These are phyloP conservation scores for Frankliniella fusca DNA, from an alignment of 2,888 invertebrate species.

Conservation along the genomic window DNA sequence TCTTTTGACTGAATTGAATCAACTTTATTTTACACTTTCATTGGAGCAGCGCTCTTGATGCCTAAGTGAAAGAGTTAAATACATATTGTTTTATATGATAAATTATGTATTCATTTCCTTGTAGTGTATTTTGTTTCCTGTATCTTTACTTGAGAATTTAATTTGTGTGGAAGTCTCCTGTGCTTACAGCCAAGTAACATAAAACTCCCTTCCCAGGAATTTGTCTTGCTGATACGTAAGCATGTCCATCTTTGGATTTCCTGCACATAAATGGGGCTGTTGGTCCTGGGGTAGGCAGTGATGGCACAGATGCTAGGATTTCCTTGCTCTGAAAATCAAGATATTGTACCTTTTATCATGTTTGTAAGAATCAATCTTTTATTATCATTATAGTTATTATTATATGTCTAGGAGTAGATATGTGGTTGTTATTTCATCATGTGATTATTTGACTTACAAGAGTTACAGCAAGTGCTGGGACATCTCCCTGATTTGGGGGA, in stretches of 20 bases:
- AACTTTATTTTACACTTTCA: not conserved
- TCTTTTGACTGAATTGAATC: constrained; percentile 64
- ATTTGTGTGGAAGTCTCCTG: constrained; percentile 31
- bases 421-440: not conserved
- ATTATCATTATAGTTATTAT: not conserved
- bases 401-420: not conserved
- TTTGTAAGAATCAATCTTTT: not conserved
- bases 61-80: not conserved
- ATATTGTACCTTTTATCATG: not conserved
- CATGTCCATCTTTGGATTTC: constrained; percentile 36
- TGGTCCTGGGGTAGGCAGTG: constrained; percentile 35
- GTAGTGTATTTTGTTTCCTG: not conserved
- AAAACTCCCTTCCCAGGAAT: constrained; percentile 38
- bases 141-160: not conserved
- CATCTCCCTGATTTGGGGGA: not conserved
- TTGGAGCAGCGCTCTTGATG: not conserved
- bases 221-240: constrained; percentile 35
- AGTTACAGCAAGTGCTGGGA: constrained; percentile 33
- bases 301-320: constrained; percentile 32
- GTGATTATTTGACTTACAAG: constrained; percentile 30
- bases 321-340: constrained; percentile 35
- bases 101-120: not conserved
- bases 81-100: not conserved
- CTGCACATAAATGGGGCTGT: constrained; percentile 35
- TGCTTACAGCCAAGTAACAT: constrained; percentile 38